Conservation (phyloP, 2,113 vertebrate species). For the Steatornis caripensis region DNA sequence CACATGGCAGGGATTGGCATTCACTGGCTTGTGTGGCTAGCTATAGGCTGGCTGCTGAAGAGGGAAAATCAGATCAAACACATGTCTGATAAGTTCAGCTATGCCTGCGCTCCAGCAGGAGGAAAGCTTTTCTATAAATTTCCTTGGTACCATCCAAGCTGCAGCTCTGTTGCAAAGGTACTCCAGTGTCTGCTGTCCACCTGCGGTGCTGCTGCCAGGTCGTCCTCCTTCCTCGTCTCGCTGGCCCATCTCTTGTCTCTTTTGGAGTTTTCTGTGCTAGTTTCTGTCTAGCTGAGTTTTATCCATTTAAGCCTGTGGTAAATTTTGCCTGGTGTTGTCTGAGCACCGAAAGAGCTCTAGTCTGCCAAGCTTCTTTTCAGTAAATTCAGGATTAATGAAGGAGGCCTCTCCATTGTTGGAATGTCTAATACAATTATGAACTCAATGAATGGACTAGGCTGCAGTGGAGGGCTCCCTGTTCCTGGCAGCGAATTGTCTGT, state of each 20-base stretch:
- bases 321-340: slow-evolving; percentile 34
- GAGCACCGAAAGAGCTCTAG: background rate
- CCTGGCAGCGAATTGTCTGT: slow-evolving; percentile 53
- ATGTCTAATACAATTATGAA: slow-evolving; percentile 66
- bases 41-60: background rate
- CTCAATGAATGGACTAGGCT: slow-evolving; percentile 47
- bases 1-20: background rate
- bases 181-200: accelerated
- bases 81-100: background rate
- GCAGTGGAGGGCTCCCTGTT: slow-evolving; percentile 49
- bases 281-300: background rate
- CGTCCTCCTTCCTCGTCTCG: background rate
- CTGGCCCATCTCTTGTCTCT: background rate
- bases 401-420: slow-evolving; percentile 56
- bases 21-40: background rate
- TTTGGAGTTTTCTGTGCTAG: background rate
- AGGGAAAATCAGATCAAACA: background rate
- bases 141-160: background rate
- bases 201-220: background rate
- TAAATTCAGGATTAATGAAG: slow-evolving; percentile 68
- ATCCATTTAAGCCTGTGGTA: background rate
- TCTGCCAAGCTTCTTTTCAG: slow-evolving; percentile 54
- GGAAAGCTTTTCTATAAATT: background rate
- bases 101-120: accelerated
- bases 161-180: background rate